Percentiles rank a stretch among this genome's conserved stretches.
Evolutionary conservation across 2,888 invertebrate genomes (phyloP).

Genomic region (Diplazon laetatorius): DNA sequence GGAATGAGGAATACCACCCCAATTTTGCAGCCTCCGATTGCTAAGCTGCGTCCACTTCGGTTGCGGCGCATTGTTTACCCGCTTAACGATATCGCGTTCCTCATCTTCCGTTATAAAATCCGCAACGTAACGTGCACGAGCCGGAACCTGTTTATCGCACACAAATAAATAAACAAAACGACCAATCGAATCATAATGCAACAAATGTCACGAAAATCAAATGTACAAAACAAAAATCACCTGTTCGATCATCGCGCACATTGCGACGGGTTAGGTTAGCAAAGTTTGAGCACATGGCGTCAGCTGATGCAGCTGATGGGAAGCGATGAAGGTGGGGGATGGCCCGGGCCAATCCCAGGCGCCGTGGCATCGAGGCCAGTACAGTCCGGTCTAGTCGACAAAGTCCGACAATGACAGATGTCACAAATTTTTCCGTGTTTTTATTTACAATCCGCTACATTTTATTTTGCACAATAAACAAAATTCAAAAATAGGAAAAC

Average conservation of each 20-base stretch:
- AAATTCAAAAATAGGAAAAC: neutral
- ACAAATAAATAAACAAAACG: too few species aligned
- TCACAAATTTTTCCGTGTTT: conserved; percentile 13
- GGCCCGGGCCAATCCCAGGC: conserved; percentile 10
- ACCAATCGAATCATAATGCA: neutral
- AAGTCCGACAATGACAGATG: conserved; percentile 24
- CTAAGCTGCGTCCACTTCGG: conserved; percentile 98
- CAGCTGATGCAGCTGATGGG: neutral
- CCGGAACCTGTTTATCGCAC: conserved; percentile 84
- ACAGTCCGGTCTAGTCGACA: neutral
- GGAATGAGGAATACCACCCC: conserved; percentile 96
- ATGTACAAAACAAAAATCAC: conserved; percentile 14
- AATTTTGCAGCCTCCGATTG: conserved; percentile 97
- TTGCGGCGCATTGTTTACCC: conserved; percentile 91
- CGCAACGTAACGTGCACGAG: conserved; percentile 91
- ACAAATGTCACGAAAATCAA: too few species aligned
- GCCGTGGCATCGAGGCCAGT: neutral
- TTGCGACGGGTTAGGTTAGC: conserved; percentile 25
- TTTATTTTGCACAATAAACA: neutral
- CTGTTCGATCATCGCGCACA: conserved; percentile 12
- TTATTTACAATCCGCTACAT: conserved; percentile 2
- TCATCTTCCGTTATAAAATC: conserved; percentile 92
- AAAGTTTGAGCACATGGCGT: neutral
- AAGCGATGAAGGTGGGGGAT: neutral
- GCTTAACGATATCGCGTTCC: conserved; percentile 88